These are phyloP conservation scores for Perccottus glenii DNA, from an alignment of 2,113 vertebrate species.

Conservation along the genomic window DNA sequence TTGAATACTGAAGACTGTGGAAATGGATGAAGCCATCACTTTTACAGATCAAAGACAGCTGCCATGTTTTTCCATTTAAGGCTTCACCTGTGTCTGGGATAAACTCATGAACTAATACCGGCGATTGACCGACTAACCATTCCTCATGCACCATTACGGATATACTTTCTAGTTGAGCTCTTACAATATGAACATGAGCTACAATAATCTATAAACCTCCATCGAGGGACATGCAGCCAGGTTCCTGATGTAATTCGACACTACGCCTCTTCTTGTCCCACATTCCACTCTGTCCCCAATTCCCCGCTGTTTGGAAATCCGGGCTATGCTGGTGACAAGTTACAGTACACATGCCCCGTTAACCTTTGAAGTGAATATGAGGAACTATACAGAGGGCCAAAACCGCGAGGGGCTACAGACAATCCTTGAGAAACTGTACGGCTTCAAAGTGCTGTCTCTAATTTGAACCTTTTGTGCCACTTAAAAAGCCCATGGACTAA, in stretches of 20 bases:
- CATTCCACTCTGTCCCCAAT: conserved; percentile 64
- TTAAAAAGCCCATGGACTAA: conserved; percentile 77
- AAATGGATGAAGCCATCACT: neutral
- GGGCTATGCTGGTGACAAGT: conserved; percentile 70
- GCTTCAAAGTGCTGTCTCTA: conserved; percentile 79
- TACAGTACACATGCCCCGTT: conserved; percentile 76
- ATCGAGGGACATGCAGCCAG: conserved; percentile 33
- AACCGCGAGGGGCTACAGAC: conserved; percentile 74
- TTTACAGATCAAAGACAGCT: neutral
- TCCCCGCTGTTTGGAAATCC: conserved; percentile 74
- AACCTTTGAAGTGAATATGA: conserved; percentile 78
- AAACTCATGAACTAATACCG: conserved; percentile 5
- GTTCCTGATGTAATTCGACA: conserved; percentile 65
- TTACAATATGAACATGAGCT: conserved; percentile 41
- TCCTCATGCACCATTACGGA: conserved; percentile 14
- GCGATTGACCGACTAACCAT: conserved; percentile 16
- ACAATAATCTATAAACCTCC: conserved; percentile 40
- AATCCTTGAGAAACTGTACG: conserved; percentile 68
- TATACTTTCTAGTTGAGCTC: conserved; percentile 26
- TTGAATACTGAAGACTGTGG: neutral
- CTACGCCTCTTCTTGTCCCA: conserved; percentile 53
- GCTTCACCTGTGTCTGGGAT: neutral
- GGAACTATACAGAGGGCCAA: conserved; percentile 69
- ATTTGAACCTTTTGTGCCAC: conserved; percentile 79
- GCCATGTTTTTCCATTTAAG: neutral